Evolutionary conservation across 1,140 invertebrate genomes (phyloP), one percentile per base, ranked within the genome.

Genomic region (Leguminivora glycinivorella): DNA sequence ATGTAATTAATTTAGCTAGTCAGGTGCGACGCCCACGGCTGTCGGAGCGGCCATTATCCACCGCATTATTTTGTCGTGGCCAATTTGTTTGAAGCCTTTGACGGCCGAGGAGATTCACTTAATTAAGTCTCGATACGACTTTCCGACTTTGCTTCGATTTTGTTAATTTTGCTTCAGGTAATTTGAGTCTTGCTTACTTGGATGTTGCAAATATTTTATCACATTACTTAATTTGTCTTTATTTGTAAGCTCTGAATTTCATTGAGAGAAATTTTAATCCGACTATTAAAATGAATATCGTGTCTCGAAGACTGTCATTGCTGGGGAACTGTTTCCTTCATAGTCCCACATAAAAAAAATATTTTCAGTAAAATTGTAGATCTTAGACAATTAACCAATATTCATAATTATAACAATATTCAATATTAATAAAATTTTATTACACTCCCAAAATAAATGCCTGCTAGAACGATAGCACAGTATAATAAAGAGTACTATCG

Each of bases 31-130:
- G 88, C 85, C 82, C 75, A 81, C 71, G 81, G 81, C 75, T 83
- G 82, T 85, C 80, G 83, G 83, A 85, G 77, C 78, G 86, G 78
- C 84, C 83, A 89, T 91, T 89, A 90, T 91, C 86, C 85, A 70
- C 77, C 78, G 85, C 81, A 88, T 90, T 89, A 90, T 90, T 88
- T 89, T 86, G 85, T 87, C 87, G 72, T 83, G 87, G 81, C 86
- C 86, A 88, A 90, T 91, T 91, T 90, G 84, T 88, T 86, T 91
- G 88, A 87, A 89, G 81, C 87, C 88, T 91, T 90, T 90, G 88
- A 91, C 83, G 87, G 84, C 56, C 77, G 80, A 76, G 78, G 79
- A 85, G 79, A 82, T 83, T 82, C 83, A 84, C 83, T 89, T 89
- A 89, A 91, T 91, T 89, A 89, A 87, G 78, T 81, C 71, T 76